Conservation (phyloP, 2,888 invertebrate genomes). For the Andricus curvator region DNA sequence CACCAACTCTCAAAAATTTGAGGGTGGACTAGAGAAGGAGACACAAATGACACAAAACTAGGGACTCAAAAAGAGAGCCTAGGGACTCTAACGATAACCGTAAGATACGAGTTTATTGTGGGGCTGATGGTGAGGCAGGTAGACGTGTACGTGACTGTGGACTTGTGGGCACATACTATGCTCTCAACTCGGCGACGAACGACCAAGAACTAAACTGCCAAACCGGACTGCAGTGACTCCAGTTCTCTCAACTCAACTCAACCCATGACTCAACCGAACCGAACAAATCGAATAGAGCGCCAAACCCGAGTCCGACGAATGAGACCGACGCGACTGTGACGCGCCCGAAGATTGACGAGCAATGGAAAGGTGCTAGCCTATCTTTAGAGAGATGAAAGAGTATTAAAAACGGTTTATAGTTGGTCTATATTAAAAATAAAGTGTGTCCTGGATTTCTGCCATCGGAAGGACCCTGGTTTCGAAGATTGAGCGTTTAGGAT, state of each 20-base stretch:
- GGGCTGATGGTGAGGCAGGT: conserved; percentile 70
- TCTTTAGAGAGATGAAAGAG: not conserved
- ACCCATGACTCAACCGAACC: not conserved
- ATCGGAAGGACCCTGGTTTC: not conserved
- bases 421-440: not conserved
- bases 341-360: not conserved
- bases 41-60: conserved; percentile 8
- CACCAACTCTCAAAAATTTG: conserved; percentile 16
- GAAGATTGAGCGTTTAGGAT: not conserved
- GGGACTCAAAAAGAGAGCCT: not conserved
- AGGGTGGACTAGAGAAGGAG: conserved; percentile 10
- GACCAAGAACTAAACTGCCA: conserved; percentile 52
- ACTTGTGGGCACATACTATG: conserved; percentile 74
- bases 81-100: conserved; percentile 72
- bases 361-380: not conserved
- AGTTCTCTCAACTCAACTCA: conserved; percentile 17
- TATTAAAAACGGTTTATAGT: not conserved
- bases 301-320: conserved; percentile 28
- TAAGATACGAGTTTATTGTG: conserved; percentile 72
- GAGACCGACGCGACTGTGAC: not conserved
- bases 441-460: not conserved
- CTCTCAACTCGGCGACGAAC: conserved; percentile 55
- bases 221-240: conserved; percentile 19
- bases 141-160: conserved; percentile 67
- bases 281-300: conserved; percentile 39